A percentile compares a stretch with the other conserved stretches of the same genome.
Conservation (phyloP, 1,140 invertebrate species). For the Aphelinus certus region DNA sequence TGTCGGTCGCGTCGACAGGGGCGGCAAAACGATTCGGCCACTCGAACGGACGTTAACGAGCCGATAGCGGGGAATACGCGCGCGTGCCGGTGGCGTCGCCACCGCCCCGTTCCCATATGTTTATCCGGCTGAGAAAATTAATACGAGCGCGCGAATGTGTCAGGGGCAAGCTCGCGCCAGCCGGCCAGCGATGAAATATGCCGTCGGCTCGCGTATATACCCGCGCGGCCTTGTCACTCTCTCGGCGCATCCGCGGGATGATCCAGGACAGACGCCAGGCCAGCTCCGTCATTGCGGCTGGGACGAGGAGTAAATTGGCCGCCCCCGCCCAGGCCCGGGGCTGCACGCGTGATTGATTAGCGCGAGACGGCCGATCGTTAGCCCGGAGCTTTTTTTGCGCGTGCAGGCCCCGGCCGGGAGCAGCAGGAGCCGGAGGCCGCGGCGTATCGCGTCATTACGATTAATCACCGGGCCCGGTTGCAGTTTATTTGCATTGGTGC, state of each 20-base stretch:
- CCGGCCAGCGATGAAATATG: conserved; percentile 29
- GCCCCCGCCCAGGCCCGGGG: conserved; percentile 37
- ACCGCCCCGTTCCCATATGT: too few relatives aligned
- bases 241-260: conserved; percentile 28
- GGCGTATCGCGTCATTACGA: conserved; percentile 18
- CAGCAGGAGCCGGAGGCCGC: neutral
- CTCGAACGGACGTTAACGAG: too few relatives aligned
- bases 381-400: conserved; percentile 27
- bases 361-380: conserved; percentile 47
- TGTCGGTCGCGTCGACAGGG: too few relatives aligned
- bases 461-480: conserved; percentile 7
- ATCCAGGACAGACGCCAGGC: conserved; percentile 27
- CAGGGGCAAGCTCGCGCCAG: conserved; percentile 25
- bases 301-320: conserved; percentile 51
- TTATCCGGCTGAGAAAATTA: conserved; percentile 18
- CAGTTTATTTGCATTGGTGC: neutral
- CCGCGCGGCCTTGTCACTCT: conserved; percentile 34
- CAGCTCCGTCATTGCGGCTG: conserved; percentile 34
- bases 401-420: neutral
- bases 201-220: neutral
- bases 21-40: too few relatives aligned
- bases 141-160: conserved; percentile 21
- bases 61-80: too few relatives aligned
- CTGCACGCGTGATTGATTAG: conserved; percentile 54
- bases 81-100: too few relatives aligned